Conservation (phyloP, 1,140 invertebrate species). For the Lordiphosa collinella region DNA sequence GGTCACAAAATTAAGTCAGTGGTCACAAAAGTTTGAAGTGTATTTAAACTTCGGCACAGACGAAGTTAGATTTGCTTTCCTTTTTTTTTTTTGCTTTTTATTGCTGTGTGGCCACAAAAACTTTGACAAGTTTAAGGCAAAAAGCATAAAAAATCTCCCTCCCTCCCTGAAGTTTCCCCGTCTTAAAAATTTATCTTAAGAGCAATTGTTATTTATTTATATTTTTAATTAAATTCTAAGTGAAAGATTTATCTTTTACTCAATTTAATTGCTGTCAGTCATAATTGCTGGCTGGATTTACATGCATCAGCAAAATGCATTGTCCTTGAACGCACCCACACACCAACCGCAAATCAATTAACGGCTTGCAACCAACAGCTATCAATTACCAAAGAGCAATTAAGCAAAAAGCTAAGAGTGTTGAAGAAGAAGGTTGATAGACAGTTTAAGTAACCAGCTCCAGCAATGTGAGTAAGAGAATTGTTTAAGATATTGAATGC, state of each 20-base stretch:
- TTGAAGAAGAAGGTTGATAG: not conserved
- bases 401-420: not conserved
- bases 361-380: slow-evolving; percentile 15
- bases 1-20: too few species aligned
- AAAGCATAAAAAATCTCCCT: slow-evolving; percentile 50
- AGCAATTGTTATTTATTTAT: slow-evolving; percentile 7
- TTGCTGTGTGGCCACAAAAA: slow-evolving; percentile 19
- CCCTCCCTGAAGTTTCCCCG: too few species aligned
- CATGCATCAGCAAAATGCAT: not conserved
- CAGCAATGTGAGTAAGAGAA: not conserved
- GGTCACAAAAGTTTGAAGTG: too few species aligned
- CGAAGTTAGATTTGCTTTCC: too few species aligned
- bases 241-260: too few species aligned
- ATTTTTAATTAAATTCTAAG: not conserved
- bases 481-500: not conserved
- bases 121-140: slow-evolving; percentile 48
- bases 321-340: not conserved
- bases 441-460: not conserved
- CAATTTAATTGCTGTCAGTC: too few species aligned
- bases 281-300: too few species aligned
- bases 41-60: too few species aligned
- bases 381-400: slow-evolving; percentile 31
- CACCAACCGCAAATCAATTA: slow-evolving; percentile 56
- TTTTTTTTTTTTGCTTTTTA: slow-evolving; percentile 3
- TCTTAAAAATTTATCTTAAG: too few species aligned